These are phyloP conservation scores for Geotrypetes seraphini DNA, from an alignment of 2,797 vertebrate genomes.

Conservation along the genomic window DNA sequence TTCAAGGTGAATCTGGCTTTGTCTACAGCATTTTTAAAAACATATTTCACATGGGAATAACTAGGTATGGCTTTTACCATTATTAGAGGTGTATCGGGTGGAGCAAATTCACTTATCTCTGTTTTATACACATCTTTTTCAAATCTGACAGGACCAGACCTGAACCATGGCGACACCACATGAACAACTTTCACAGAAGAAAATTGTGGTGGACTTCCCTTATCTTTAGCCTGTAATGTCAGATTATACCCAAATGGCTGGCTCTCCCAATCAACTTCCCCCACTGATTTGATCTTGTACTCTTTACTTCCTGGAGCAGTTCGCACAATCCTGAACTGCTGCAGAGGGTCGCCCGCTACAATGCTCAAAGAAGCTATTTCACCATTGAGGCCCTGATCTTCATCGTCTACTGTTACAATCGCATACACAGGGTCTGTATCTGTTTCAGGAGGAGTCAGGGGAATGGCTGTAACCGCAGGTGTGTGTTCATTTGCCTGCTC, in stretches of 20 bases:
- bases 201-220: slow-evolving; percentile 83
- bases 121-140: slow-evolving; percentile 79
- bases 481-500: slow-evolving; percentile 86
- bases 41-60: slow-evolving; percentile 76
- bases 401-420: slow-evolving; percentile 80
- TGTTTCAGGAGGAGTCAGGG: slow-evolving; percentile 62
- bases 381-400: slow-evolving; percentile 82
- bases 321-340: slow-evolving; percentile 82
- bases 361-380: slow-evolving; percentile 87
- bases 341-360: slow-evolving; percentile 82
- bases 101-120: slow-evolving; percentile 87
- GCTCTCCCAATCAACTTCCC: slow-evolving; percentile 79
- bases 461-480: slow-evolving; percentile 73
- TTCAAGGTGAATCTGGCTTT: slow-evolving; percentile 76
- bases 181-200: slow-evolving; percentile 83
- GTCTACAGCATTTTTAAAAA: slow-evolving; percentile 69
- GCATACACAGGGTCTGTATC: slow-evolving; percentile 83
- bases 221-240: slow-evolving; percentile 93
- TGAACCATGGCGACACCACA: slow-evolving; percentile 74
- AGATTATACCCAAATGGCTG: slow-evolving; percentile 90
- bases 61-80: slow-evolving; percentile 77
- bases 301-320: slow-evolving; percentile 85
- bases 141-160: slow-evolving; percentile 75
- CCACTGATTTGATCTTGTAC: slow-evolving; percentile 82
- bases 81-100: slow-evolving; percentile 80